phyloP scores from a whole-genome alignment of 2,797 vertebrate genomes.

The Alca torda region DNA sequence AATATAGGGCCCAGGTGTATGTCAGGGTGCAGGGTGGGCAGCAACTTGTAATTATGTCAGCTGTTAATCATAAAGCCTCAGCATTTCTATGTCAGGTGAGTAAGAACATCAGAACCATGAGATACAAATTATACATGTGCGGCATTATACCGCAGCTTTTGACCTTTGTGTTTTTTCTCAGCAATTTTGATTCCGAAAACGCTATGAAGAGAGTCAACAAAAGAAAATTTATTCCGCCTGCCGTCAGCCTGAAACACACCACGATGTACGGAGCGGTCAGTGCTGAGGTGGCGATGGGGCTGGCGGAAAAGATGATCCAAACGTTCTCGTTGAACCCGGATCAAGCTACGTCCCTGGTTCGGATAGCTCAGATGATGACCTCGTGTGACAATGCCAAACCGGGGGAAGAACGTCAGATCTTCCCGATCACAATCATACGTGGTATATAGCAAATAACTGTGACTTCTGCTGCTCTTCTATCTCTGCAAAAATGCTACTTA shows the following conservation, averaged over 20 bases:
- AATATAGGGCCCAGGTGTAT: background rate
- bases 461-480: background rate
- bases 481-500: background rate
- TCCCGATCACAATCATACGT: constrained; percentile 75
- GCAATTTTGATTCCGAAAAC: constrained; percentile 34
- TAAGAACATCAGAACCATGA: background rate
- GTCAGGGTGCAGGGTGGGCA: background rate
- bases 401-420: background rate
- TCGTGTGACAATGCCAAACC: background rate
- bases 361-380: constrained; percentile 76
- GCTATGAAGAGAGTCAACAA: background rate
- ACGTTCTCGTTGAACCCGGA: constrained; percentile 72
- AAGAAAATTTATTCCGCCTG: constrained; percentile 74
- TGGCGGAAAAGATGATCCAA: constrained; percentile 68
- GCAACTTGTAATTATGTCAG: background rate
- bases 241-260: constrained; percentile 20
- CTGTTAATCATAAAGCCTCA: background rate
- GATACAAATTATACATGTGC: rapidly evolving
- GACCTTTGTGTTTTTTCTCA: background rate
- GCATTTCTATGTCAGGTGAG: background rate
- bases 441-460: constrained; percentile 52
- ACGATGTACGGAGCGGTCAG: constrained; percentile 9
- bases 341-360: constrained; percentile 70
- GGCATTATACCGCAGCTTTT: rapidly evolving
- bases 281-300: constrained; percentile 16